Percentiles rank a stretch among this genome's conserved stretches.
phyloP scores from a whole-genome alignment of 2,113 vertebrate genomes.

The Prionailurus viverrinus region DNA sequence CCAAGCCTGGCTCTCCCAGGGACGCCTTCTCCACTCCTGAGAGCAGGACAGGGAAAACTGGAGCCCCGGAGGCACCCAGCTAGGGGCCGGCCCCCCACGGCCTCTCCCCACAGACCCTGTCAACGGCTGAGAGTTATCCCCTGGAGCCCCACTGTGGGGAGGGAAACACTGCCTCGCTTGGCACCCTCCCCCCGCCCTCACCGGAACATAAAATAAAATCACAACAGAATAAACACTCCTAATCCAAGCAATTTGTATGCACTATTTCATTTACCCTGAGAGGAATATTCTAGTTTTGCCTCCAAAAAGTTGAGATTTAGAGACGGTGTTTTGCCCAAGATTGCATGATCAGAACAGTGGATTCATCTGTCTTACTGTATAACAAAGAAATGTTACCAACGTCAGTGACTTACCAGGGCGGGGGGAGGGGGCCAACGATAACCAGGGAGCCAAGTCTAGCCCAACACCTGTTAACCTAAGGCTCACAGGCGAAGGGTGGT shows the following conservation, averaged over 20 bases:
- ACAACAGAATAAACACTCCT: not conserved
- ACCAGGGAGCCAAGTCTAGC: not conserved
- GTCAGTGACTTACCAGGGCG: no score
- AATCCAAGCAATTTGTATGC: not conserved
- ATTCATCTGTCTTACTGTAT: not conserved
- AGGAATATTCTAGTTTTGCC: not conserved
- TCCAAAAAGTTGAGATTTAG: not conserved
- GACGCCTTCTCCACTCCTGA: not conserved
- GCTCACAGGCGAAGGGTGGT: not conserved
- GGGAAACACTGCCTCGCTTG: not conserved
- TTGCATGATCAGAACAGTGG: not conserved
- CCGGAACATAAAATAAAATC: not conserved
- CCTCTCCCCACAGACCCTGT: no score
- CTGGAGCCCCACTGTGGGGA: not conserved
- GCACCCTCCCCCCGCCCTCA: not conserved
- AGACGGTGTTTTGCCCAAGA: not conserved
- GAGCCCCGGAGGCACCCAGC: rapidly evolving
- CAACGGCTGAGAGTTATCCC: rapidly evolving
- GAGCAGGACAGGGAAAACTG: not conserved
- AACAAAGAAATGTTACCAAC: not conserved
- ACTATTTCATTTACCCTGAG: not conserved
- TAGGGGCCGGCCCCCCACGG: rapidly evolving
- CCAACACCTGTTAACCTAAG: not conserved
- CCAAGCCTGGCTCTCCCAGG: not conserved
- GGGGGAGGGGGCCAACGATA: not conserved